These are phyloP conservation scores for Caradrina clavipalpis DNA, from an alignment of 2,888 invertebrate genomes.

Conservation along the genomic window DNA sequence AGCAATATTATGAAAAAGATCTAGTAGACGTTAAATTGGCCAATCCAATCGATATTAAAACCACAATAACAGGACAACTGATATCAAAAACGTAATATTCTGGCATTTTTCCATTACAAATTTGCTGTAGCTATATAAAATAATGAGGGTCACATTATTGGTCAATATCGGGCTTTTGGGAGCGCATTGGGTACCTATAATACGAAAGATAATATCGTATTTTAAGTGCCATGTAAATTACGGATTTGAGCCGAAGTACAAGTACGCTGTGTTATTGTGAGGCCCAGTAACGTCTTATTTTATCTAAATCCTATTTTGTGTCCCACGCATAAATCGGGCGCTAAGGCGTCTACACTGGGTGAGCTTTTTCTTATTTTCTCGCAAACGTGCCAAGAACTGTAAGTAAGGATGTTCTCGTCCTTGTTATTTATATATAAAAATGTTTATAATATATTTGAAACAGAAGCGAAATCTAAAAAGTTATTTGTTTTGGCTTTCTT, in stretches of 20 bases:
- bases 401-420: slow-evolving; percentile 78
- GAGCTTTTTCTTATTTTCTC: slow-evolving; percentile 89
- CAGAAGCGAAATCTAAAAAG: slow-evolving; percentile 46
- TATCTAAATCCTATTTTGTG: slow-evolving; percentile 90
- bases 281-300: slow-evolving; percentile 84
- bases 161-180: slow-evolving; percentile 68
- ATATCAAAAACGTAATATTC: slow-evolving; percentile 56
- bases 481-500: slow-evolving; percentile 12
- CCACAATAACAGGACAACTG: slow-evolving; percentile 49
- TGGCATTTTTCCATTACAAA: slow-evolving; percentile 71
- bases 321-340: slow-evolving; percentile 88
- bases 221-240: slow-evolving; percentile 77
- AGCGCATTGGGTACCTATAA: slow-evolving; percentile 66
- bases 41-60: slow-evolving; percentile 47
- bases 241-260: slow-evolving; percentile 72
- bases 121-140: slow-evolving; percentile 65
- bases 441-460: slow-evolving; percentile 45
- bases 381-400: slow-evolving; percentile 89
- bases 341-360: slow-evolving; percentile 87
- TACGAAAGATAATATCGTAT: slow-evolving; percentile 74
- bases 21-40: slow-evolving; percentile 33
- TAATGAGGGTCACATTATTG: slow-evolving; percentile 74
- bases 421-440: slow-evolving; percentile 71
- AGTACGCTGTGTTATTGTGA: slow-evolving; percentile 69
- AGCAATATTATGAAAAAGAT: slow-evolving; percentile 32